These are phyloP conservation scores for Unio pictorum DNA, from an alignment of 2,888 invertebrate genomes.

Conservation along the genomic window DNA sequence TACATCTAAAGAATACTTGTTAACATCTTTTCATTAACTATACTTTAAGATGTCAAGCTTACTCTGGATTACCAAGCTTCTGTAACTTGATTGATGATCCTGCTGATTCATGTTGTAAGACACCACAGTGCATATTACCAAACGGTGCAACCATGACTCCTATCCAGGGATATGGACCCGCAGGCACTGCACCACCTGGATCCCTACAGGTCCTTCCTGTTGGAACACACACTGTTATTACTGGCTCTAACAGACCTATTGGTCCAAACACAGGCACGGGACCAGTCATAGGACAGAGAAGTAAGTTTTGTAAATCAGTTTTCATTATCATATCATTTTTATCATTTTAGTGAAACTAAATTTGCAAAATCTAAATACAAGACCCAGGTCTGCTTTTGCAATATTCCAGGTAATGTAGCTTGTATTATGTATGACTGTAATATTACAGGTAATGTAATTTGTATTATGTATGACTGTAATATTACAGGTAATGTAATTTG, in stretches of 20 bases:
- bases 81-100: slow-evolving; percentile 49
- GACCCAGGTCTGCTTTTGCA: no score
- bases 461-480: no score
- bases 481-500: no score
- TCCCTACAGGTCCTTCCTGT: slow-evolving; percentile 46
- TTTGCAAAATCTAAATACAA: no score
- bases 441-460: no score
- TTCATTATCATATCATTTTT: no score
- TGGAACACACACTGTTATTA: slow-evolving; percentile 47
- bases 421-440: no score
- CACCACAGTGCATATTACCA: slow-evolving; percentile 40
- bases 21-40: not conserved
- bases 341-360: no score
- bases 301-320: slow-evolving; percentile 11
- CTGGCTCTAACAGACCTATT: slow-evolving; percentile 40
- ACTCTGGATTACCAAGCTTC: slow-evolving; percentile 46
- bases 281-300: slow-evolving; percentile 20
- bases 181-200: slow-evolving; percentile 36
- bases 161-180: slow-evolving; percentile 26
- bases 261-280: slow-evolving; percentile 14
- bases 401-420: no score
- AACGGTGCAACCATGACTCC: slow-evolving; percentile 32
- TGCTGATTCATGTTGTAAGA: slow-evolving; percentile 48
- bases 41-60: slow-evolving; percentile 45
- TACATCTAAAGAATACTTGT: not conserved